phyloP scores from a whole-genome alignment of 92 coral and sea anemone species.

The Micromussa lordhowensis region DNA sequence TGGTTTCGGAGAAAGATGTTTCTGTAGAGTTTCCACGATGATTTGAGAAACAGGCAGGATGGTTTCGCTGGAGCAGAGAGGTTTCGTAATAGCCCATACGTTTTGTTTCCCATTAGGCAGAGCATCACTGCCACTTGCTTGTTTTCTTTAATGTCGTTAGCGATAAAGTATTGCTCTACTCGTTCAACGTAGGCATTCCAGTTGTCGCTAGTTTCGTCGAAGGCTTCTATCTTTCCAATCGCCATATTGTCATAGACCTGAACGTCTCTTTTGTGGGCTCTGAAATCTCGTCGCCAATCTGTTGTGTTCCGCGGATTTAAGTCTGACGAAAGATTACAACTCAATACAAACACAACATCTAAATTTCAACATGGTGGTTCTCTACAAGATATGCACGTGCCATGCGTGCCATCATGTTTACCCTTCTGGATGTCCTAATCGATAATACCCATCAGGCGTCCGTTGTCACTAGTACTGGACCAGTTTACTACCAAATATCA shows the following conservation, averaged over 20 bases:
- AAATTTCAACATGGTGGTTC: no score
- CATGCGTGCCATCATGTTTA: no score
- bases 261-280: neutral
- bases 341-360: no score
- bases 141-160: conserved; percentile 14
- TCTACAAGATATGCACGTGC: no score
- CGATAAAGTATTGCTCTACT: conserved; percentile 22
- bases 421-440: no score
- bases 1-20: conserved; percentile 68
- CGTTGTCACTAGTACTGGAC: no score
- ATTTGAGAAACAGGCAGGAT: conserved; percentile 33
- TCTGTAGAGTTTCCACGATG: conserved; percentile 53
- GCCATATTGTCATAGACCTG: neutral
- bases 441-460: no score
- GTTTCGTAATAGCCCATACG: conserved; percentile 51
- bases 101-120: conserved; percentile 61
- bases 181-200: conserved; percentile 56
- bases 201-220: conserved; percentile 46
- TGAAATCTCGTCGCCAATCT: conserved; percentile 11
- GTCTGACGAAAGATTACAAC: no score
- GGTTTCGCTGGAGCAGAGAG: conserved; percentile 58
- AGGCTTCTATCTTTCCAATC: conserved; percentile 52
- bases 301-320: conserved; percentile 22
- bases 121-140: conserved; percentile 32
- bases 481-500: no score